Evolutionary conservation across 2,113 vertebrate genomes (phyloP).

Genomic region (Myotis yumanensis): DNA sequence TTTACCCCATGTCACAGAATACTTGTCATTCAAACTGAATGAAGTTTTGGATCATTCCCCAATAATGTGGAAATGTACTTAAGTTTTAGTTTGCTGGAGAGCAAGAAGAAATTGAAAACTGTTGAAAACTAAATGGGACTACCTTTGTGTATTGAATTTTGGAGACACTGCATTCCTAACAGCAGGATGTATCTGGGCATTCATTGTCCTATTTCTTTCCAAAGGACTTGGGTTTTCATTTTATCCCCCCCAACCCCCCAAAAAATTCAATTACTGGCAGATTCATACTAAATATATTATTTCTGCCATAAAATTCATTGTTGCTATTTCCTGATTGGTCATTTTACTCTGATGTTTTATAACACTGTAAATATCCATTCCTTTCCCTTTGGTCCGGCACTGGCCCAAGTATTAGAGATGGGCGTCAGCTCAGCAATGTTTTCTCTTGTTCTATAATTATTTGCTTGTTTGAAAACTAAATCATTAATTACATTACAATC

Average conservation of each 20-base stretch:
- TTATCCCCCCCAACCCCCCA: background rate
- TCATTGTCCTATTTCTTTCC: background rate
- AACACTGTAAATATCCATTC: background rate
- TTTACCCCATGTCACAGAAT: background rate
- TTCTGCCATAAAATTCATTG: background rate
- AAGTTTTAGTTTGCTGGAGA: background rate
- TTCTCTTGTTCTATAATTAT: constrained; percentile 48
- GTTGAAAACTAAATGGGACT: background rate
- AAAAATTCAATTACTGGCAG: background rate
- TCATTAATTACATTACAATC: constrained; percentile 52
- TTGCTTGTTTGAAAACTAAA: constrained; percentile 51
- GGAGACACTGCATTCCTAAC: background rate
- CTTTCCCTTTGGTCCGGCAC: background rate
- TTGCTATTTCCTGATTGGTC: background rate
- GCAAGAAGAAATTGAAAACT: background rate
- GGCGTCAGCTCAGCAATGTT: background rate
- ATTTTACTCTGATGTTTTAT: background rate
- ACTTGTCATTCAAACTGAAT: background rate
- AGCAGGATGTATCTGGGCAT: background rate
- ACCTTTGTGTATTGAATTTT: background rate
- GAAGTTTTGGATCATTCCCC: constrained; percentile 10
- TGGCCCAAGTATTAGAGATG: background rate
- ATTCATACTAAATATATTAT: background rate
- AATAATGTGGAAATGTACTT: constrained; percentile 3
- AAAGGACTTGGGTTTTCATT: constrained; percentile 1